Conservation (phyloP, 2,888 invertebrate species). For the Acronicta alni region DNA sequence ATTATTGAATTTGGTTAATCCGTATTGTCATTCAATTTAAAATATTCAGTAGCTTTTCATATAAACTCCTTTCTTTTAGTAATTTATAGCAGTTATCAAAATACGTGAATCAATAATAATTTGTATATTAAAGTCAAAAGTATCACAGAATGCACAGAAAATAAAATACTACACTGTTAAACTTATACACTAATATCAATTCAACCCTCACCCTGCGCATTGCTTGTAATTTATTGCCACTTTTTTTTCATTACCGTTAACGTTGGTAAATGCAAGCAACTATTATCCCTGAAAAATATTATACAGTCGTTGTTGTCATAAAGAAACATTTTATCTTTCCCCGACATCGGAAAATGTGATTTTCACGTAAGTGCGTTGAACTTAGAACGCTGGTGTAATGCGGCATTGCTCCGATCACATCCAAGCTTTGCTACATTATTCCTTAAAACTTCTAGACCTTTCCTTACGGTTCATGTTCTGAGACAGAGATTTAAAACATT, state of each 20-base stretch:
- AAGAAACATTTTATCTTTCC: conserved; percentile 37
- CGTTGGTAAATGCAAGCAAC: conserved; percentile 13
- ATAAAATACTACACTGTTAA: neutral
- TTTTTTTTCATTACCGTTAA: conserved; percentile 21
- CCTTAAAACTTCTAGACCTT: conserved; percentile 1
- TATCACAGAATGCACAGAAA: neutral
- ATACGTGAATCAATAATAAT: neutral
- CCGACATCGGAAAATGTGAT: conserved; percentile 55
- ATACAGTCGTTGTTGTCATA: conserved; percentile 19
- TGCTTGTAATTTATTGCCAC: conserved; percentile 21
- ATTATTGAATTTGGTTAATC: neutral
- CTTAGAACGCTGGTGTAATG: conserved; percentile 64
- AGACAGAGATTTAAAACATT: neutral
- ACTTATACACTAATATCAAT: conserved; percentile 1
- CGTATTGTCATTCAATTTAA: neutral
- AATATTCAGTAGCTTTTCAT: neutral
- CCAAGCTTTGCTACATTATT: conserved; percentile 12
- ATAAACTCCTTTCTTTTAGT: conserved; percentile 3
- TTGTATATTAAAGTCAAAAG: no score
- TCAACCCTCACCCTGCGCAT: conserved; percentile 37
- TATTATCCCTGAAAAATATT: conserved; percentile 16
- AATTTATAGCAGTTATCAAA: no score
- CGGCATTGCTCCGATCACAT: conserved; percentile 31
- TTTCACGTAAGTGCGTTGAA: conserved; percentile 71
- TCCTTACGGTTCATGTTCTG: neutral